These are phyloP conservation scores for Aviceda cuculoides DNA, from an alignment of 2,797 vertebrate genomes.

Conservation along the genomic window DNA sequence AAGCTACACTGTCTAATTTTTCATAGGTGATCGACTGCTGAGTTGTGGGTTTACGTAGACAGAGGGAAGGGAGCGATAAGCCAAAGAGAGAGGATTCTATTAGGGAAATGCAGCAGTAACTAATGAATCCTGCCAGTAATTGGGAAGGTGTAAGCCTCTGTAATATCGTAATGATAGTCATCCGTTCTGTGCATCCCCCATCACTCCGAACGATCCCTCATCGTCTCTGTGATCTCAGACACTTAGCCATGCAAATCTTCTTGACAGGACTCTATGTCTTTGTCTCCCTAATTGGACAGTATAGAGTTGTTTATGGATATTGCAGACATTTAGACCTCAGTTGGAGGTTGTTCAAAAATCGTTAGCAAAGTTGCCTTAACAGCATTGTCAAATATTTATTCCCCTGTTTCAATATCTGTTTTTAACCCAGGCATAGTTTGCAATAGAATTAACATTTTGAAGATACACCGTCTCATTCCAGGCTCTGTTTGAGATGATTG, in stretches of 20 bases:
- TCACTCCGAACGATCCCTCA: constrained; percentile 86
- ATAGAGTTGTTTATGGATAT: constrained; percentile 99
- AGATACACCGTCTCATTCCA: neutral
- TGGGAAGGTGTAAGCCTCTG: constrained; percentile 92
- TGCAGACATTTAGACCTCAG: constrained; percentile 95
- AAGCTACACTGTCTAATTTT: constrained; percentile 70
- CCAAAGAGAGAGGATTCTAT: constrained; percentile 73
- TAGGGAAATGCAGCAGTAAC: constrained; percentile 87
- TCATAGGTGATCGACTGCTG: constrained; percentile 79
- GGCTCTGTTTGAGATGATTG: neutral
- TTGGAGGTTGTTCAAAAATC: constrained; percentile 96
- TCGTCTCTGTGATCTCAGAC: constrained; percentile 91
- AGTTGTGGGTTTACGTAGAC: constrained; percentile 76
- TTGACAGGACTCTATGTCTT: constrained; percentile 95
- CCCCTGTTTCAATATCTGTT: constrained; percentile 60
- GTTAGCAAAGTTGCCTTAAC: constrained; percentile 93
- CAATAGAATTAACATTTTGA: constrained; percentile 37
- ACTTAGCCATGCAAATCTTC: constrained; percentile 98
- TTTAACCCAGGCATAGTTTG: constrained; percentile 40
- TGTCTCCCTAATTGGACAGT: constrained; percentile 99
- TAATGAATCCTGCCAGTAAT: constrained; percentile 99
- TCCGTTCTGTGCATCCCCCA: constrained; percentile 86
- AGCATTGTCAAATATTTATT: constrained; percentile 86
- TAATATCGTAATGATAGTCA: constrained; percentile 96
- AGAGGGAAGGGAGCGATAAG: constrained; percentile 83